Evolutionary conservation across 2,113 vertebrate genomes (phyloP).

Genomic region (Crotalus helleri): DNA sequence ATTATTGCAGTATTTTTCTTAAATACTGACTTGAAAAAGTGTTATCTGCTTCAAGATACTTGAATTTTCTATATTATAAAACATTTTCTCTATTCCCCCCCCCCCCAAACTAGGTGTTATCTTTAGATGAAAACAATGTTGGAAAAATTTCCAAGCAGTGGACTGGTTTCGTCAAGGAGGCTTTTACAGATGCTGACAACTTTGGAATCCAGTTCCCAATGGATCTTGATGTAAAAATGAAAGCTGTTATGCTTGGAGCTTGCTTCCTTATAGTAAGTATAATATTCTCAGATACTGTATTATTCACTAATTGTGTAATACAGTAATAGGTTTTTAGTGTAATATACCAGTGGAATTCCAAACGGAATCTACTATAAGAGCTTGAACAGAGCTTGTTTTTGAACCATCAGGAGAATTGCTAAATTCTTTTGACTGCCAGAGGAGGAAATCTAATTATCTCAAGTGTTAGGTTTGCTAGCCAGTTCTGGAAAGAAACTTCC

Average conservation of each 20-base stretch:
- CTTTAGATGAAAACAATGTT: constrained; percentile 80
- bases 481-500: neutral
- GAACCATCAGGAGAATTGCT: neutral
- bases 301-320: neutral
- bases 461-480: neutral
- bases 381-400: neutral
- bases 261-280: constrained; percentile 94
- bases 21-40: neutral
- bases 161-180: constrained; percentile 82
- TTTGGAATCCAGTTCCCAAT: constrained; percentile 91
- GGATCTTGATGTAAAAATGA: constrained; percentile 90
- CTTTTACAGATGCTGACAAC: constrained; percentile 86
- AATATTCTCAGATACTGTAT: neutral
- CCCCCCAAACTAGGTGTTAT: constrained; percentile 68
- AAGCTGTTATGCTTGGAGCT: constrained; percentile 89
- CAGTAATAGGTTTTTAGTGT: neutral
- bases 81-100: neutral
- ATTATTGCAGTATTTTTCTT: neutral
- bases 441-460: neutral
- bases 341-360: neutral
- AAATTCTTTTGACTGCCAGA: neutral
- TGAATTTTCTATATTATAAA: neutral
- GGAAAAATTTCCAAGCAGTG: constrained; percentile 94
- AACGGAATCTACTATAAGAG: neutral
- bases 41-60: neutral